phyloP scores from a whole-genome alignment of 2,797 vertebrate species.

The Clarias laeviceps region DNA sequence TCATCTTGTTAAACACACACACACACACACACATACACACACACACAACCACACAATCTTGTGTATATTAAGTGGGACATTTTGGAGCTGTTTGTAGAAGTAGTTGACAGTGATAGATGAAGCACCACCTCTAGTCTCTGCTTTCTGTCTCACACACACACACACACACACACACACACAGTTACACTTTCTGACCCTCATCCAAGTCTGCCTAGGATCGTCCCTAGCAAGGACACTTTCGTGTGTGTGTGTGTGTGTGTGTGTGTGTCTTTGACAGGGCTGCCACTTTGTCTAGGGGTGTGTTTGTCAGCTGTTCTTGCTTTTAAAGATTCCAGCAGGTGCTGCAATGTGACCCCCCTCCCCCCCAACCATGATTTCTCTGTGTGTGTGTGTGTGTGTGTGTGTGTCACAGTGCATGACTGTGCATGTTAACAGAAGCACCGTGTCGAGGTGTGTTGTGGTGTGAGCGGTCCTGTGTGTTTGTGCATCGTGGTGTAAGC shows the following conservation, averaged over 20 bases:
- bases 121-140: slow-evolving; percentile 74
- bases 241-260: slow-evolving; percentile 15
- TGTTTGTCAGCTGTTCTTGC: slow-evolving; percentile 74
- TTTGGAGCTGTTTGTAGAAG: slow-evolving; percentile 77
- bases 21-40: slow-evolving; percentile 28
- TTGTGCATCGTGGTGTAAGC: slow-evolving; percentile 4
- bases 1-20: slow-evolving; percentile 3
- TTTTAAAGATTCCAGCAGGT: slow-evolving; percentile 78
- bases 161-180: slow-evolving; percentile 54
- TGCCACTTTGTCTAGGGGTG: slow-evolving; percentile 39
- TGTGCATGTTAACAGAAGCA: background rate
- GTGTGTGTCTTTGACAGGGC: slow-evolving; percentile 24
- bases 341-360: slow-evolving; percentile 57
- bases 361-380: background rate
- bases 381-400: slow-evolving; percentile 31
- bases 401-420: slow-evolving; percentile 25
- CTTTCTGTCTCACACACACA: slow-evolving; percentile 68
- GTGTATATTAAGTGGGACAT: slow-evolving; percentile 74
- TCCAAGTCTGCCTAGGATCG: slow-evolving; percentile 33
- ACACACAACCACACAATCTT: slow-evolving; percentile 26
- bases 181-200: slow-evolving; percentile 39
- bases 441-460: background rate
- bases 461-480: slow-evolving; percentile 13
- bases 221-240: slow-evolving; percentile 44
- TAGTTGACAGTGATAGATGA: slow-evolving; percentile 78